Conservation (phyloP, 2,113 vertebrate genomes). For the Psephotus haematonotus region DNA sequence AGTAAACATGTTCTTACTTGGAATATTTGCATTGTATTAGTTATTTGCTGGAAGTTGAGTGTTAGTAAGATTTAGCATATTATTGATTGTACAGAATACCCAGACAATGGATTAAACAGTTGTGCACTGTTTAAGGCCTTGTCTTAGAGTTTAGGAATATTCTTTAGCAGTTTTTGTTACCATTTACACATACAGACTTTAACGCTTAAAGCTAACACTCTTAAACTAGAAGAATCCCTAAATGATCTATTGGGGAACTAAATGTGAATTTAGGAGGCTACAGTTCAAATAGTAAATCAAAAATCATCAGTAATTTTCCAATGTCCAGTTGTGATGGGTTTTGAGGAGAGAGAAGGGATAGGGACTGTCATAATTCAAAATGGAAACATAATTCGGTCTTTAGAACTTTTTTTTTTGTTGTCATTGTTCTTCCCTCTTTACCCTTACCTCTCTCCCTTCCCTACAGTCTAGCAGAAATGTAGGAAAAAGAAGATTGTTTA, state of each 20-base stretch:
- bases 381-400: not conserved
- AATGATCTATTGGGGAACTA: not conserved
- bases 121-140: not conserved
- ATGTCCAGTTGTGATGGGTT: not conserved
- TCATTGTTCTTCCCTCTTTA: not conserved
- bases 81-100: not conserved
- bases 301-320: not conserved
- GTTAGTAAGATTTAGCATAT: not conserved
- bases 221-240: not conserved
- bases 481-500: not conserved
- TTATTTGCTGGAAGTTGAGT: not conserved
- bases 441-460: not conserved
- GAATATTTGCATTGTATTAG: not conserved
- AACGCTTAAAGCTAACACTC: not conserved
- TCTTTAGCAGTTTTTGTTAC: not conserved
- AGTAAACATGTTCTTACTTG: not conserved
- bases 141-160: not conserved
- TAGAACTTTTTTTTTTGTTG: fast-evolving
- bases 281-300: not conserved
- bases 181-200: not conserved
- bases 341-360: not conserved
- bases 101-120: not conserved
- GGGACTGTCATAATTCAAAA: not conserved
- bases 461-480: not conserved
- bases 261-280: not conserved